These are phyloP conservation scores for Probaryconus sp. DNA, from an alignment of 1,140 invertebrate species.

Conservation along the genomic window DNA sequence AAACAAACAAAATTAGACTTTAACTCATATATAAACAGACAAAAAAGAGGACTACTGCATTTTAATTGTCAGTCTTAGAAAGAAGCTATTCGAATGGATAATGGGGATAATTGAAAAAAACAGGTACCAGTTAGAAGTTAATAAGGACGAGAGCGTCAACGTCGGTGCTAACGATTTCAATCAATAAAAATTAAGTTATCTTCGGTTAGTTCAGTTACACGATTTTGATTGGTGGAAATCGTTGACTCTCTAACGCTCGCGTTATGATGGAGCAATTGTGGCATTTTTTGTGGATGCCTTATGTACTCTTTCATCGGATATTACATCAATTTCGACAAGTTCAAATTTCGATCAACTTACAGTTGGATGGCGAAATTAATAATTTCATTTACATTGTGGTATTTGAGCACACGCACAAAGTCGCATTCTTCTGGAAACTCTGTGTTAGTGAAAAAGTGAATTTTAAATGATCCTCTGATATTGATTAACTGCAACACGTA, in stretches of 20 bases:
- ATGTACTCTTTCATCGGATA: constrained; percentile 38
- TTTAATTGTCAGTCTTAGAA: not conserved
- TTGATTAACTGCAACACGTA: too few species aligned
- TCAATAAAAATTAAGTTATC: constrained; percentile 60
- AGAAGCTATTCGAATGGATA: too few species aligned
- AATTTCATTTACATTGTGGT: too few species aligned
- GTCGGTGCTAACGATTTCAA: constrained; percentile 35
- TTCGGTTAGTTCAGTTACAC: constrained; percentile 52
- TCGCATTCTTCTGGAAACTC: too few species aligned
- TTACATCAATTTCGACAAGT: constrained; percentile 26
- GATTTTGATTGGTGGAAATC: constrained; percentile 55
- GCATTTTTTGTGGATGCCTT: constrained; percentile 43
- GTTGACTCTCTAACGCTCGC: constrained; percentile 33
- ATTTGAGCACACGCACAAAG: too few species aligned
- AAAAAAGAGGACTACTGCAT: too few species aligned
- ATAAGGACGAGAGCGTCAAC: constrained; percentile 33
- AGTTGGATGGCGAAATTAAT: not conserved
- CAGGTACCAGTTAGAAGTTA: constrained; percentile 8
- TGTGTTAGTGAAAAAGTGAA: too few species aligned
- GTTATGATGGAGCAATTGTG: constrained; percentile 50
- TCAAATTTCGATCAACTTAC: constrained; percentile 23
- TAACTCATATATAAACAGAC: too few species aligned
- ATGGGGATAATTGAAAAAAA: not conserved
- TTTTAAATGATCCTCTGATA: too few species aligned
- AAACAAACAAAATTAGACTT: too few species aligned